Conservation (phyloP, 2,888 invertebrate species). For the Pasiphila rectangulata region DNA sequence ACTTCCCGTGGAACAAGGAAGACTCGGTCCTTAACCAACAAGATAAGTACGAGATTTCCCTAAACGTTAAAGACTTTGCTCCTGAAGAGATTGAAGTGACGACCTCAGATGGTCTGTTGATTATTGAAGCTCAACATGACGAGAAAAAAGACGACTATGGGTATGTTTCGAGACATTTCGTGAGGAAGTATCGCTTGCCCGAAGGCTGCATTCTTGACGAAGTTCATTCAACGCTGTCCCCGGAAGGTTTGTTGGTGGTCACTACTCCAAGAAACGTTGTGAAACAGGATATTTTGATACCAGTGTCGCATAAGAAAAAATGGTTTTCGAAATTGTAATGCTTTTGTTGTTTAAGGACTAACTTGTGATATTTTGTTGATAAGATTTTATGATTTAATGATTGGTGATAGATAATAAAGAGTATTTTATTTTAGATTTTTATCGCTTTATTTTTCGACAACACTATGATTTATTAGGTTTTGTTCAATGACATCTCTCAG, state of each 20-base stretch:
- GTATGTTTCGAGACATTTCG: constrained; percentile 54
- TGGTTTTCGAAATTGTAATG: constrained; percentile 47
- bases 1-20: constrained; percentile 61
- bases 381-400: no score
- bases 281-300: constrained; percentile 56
- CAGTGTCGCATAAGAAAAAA: constrained; percentile 45
- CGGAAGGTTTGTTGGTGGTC: constrained; percentile 53
- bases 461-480: no score
- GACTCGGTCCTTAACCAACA: constrained; percentile 42
- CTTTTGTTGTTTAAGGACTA: no score
- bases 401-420: not conserved
- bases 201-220: constrained; percentile 50
- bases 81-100: constrained; percentile 57
- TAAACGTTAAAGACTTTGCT: constrained; percentile 55
- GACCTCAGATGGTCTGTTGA: constrained; percentile 47
- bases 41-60: constrained; percentile 54
- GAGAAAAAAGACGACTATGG: constrained; percentile 62
- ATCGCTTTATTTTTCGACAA: no score
- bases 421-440: not conserved
- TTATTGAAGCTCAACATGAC: constrained; percentile 60
- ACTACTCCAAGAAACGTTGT: constrained; percentile 44
- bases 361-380: no score
- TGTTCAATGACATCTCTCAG: no score
- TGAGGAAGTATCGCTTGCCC: constrained; percentile 53
- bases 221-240: constrained; percentile 51